These are phyloP conservation scores for Leucoma salicis DNA, from an alignment of 2,888 invertebrate genomes.

Conservation along the genomic window DNA sequence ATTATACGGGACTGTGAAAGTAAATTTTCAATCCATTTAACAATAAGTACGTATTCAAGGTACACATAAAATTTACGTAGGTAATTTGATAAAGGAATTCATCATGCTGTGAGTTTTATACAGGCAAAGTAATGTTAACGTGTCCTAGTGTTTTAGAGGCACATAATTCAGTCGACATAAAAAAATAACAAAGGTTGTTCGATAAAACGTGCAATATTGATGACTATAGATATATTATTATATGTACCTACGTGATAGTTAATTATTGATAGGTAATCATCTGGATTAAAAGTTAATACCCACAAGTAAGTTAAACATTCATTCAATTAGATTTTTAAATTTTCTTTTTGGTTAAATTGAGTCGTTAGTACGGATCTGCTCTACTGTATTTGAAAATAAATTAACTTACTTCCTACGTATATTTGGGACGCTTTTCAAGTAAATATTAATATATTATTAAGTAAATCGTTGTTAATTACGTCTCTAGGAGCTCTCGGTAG, in stretches of 20 bases:
- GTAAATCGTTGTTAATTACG: too few species aligned
- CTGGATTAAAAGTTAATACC: too few species aligned
- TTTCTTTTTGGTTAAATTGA: too few species aligned
- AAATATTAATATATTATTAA: too few species aligned
- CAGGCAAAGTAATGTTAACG: constrained; percentile 33
- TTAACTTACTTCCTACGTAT: too few species aligned
- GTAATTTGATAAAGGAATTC: constrained; percentile 33
- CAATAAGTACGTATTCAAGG: constrained; percentile 14
- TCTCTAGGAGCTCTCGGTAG: too few species aligned
- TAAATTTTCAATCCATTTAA: constrained; percentile 28
- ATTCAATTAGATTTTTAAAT: too few species aligned
- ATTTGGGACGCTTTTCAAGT: too few species aligned
- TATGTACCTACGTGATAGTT: constrained; percentile 8
- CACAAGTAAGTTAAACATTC: too few species aligned
- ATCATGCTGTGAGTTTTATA: constrained; percentile 37
- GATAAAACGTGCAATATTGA: constrained; percentile 67
- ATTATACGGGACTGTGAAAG: too few species aligned
- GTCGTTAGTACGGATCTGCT: too few species aligned
- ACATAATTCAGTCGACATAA: constrained; percentile 57
- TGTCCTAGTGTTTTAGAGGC: constrained; percentile 55
- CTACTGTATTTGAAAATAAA: too few species aligned
- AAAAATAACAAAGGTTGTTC: constrained; percentile 52
- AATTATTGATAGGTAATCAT: constrained; percentile 20
- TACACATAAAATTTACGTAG: constrained; percentile 29
- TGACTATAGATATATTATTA: constrained; percentile 22